A percentile compares a stretch with the other conserved stretches of the same genome.
These are phyloP conservation scores for Cremastinae sp. DNA, from an alignment of 2,888 invertebrate genomes.

Conservation along the genomic window DNA sequence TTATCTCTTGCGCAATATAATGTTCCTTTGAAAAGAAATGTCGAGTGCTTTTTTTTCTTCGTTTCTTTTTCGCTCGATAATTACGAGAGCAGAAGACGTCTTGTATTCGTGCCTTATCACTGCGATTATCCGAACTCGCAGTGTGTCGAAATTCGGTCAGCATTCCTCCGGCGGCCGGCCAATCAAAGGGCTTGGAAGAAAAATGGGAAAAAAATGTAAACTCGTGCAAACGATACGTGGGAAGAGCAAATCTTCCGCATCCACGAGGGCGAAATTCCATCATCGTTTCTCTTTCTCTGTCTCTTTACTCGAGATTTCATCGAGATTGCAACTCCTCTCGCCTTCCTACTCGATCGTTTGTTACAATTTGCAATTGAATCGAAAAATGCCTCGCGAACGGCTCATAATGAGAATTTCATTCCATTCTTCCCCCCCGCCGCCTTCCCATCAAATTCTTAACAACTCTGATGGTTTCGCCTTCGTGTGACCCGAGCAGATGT, in stretches of 20 bases:
- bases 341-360: slow-evolving; percentile 19
- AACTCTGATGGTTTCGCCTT: slow-evolving; percentile 17
- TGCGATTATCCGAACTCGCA: slow-evolving; percentile 37
- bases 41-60: background rate
- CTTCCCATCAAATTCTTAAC: background rate
- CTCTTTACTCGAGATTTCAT: slow-evolving; percentile 13
- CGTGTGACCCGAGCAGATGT: slow-evolving; percentile 4
- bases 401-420: slow-evolving; percentile 6
- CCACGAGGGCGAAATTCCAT: slow-evolving; percentile 53
- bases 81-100: slow-evolving; percentile 36
- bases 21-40: slow-evolving; percentile 14
- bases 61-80: slow-evolving; percentile 35
- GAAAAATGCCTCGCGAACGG: background rate
- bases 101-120: slow-evolving; percentile 29
- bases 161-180: slow-evolving; percentile 36
- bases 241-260: slow-evolving; percentile 61
- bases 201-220: slow-evolving; percentile 40
- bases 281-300: slow-evolving; percentile 23
- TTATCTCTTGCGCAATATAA: slow-evolving; percentile 9
- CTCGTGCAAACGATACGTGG: slow-evolving; percentile 61
- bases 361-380: slow-evolving; percentile 37
- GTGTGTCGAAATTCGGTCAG: slow-evolving; percentile 59
- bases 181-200: slow-evolving; percentile 16
- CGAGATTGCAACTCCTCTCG: slow-evolving; percentile 34
- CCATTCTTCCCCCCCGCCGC: background rate